Conservation (phyloP, 2,797 vertebrate genomes). For the Coregonus sp. region DNA sequence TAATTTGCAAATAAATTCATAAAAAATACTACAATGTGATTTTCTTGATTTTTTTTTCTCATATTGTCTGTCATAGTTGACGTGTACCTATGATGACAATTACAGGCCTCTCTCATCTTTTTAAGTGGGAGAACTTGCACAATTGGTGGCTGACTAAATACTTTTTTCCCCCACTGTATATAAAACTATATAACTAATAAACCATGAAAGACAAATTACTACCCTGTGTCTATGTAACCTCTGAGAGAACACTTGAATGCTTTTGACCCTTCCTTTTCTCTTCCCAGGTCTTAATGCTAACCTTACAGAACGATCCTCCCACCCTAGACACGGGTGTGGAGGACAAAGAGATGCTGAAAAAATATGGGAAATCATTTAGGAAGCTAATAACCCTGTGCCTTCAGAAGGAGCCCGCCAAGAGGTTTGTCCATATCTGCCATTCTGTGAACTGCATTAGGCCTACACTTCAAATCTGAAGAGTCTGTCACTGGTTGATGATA, state of each 20-base stretch:
- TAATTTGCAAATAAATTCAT: no score
- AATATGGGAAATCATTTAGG: constrained; percentile 96
- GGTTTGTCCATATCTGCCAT: constrained; percentile 71
- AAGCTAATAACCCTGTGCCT: constrained; percentile 96
- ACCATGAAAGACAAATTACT: neutral
- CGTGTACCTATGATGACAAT: no score
- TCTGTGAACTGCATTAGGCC: neutral
- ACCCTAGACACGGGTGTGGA: constrained; percentile 93
- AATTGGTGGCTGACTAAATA: no score
- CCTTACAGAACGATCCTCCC: constrained; percentile 96
- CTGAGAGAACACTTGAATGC: neutral
- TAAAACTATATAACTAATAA: neutral
- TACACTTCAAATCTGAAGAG: neutral
- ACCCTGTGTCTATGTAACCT: neutral
- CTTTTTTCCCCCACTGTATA: no score
- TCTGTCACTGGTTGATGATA: neutral
- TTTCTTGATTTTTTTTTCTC: no score
- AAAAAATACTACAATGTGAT: no score
- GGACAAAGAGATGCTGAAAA: constrained; percentile 95
- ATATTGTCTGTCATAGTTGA: no score
- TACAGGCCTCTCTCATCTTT: no score
- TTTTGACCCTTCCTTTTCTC: constrained; percentile 38
- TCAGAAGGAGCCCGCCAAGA: constrained; percentile 97
- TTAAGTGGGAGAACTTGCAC: no score
- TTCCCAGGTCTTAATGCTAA: constrained; percentile 93